Percentiles rank a stretch among this genome's conserved stretches.
Evolutionary conservation across 2,888 invertebrate species (phyloP).

Genomic region (Liposcelis brunnea): DNA sequence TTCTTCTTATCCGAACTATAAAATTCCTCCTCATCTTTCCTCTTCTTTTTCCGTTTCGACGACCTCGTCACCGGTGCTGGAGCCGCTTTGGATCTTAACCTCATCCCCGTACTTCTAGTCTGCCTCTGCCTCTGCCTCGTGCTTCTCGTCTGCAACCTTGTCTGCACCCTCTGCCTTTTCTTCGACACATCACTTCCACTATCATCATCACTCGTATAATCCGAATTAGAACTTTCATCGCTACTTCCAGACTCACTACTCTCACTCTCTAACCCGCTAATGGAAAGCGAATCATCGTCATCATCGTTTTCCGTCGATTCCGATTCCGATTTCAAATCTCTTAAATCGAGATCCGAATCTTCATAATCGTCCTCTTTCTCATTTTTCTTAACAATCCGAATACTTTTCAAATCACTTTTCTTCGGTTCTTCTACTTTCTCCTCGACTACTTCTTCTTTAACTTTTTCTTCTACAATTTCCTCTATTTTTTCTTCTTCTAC

Average conservation of each 20-base stretch:
- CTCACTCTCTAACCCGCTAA: too few species aligned
- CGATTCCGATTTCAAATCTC: conserved; percentile 16
- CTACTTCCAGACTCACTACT: not conserved
- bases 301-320: conserved; percentile 12
- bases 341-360: not conserved
- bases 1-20: not conserved
- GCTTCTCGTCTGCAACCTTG: conserved; percentile 11
- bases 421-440: conserved; percentile 7
- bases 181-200: not conserved
- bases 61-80: conserved; percentile 8
- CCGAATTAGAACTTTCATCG: not conserved
- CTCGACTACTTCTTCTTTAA: conserved; percentile 21
- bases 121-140: conserved; percentile 11
- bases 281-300: too few species aligned
- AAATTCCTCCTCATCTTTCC: conserved; percentile 12
- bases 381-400: conserved; percentile 16
- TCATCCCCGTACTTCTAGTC: not conserved
- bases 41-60: conserved; percentile 15
- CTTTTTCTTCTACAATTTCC: not conserved
- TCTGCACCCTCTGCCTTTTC: not conserved
- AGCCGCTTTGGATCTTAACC: not conserved
- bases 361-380: not conserved
- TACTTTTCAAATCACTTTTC: conserved; percentile 17
- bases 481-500: conserved; percentile 21
- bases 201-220: not conserved